Conservation (phyloP, 2,113 vertebrate genomes). For the Paraplagusia blochii region DNA sequence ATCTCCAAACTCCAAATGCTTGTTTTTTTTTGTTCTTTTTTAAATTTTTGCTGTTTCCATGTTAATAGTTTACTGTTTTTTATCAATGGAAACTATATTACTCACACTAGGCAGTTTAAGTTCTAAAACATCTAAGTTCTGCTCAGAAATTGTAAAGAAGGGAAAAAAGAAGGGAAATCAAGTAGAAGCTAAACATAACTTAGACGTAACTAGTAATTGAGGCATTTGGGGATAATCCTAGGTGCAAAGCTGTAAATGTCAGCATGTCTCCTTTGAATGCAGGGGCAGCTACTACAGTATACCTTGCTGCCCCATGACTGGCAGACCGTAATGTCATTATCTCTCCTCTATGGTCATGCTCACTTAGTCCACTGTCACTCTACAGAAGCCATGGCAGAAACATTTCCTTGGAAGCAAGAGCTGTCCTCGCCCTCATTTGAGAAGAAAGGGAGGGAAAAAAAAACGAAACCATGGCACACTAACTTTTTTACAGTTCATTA, state of each 20-base stretch:
- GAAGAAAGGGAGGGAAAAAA: neutral
- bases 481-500: slow-evolving; percentile 61
- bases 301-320: slow-evolving; percentile 46
- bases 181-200: too few relatives aligned
- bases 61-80: too few relatives aligned
- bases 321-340: slow-evolving; percentile 64
- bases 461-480: slow-evolving; percentile 35
- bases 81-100: too few relatives aligned
- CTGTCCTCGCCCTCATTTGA: slow-evolving; percentile 63
- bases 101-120: too few relatives aligned
- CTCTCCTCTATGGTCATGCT: slow-evolving; percentile 66
- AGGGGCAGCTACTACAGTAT: slow-evolving; percentile 48
- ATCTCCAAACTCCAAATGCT: too few relatives aligned
- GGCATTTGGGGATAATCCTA: neutral
- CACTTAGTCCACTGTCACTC: slow-evolving; percentile 68
- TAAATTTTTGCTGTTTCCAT: too few relatives aligned
- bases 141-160: too few relatives aligned
- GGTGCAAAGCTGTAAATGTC: neutral
- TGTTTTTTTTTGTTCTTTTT: too few relatives aligned
- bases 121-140: too few relatives aligned
- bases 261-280: slow-evolving; percentile 39
- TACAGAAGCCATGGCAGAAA: slow-evolving; percentile 36
- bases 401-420: slow-evolving; percentile 34
- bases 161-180: too few relatives aligned
- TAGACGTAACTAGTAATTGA: neutral